Conservation (phyloP, 2,113 vertebrate genomes). For the Saguinus imperator region DNA sequence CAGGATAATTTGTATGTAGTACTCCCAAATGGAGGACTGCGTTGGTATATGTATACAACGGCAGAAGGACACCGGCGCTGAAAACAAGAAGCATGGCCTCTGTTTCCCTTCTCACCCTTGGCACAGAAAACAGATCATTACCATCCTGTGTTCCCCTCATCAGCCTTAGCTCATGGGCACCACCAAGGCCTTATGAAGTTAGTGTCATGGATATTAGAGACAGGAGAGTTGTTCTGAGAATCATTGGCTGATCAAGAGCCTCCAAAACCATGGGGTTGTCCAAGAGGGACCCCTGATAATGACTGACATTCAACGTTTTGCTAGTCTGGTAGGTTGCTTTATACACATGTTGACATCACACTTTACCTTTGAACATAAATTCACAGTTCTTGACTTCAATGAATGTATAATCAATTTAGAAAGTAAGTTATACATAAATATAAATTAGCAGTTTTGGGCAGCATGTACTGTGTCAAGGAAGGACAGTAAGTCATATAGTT, state of each 20-base stretch:
- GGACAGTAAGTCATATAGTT: neutral
- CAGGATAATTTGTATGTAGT: neutral
- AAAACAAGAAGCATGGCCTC: neutral
- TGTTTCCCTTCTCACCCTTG: neutral
- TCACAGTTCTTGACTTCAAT: neutral
- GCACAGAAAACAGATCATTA: neutral
- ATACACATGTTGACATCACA: neutral
- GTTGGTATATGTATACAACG: neutral
- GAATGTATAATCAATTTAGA: neutral
- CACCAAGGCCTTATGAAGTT: neutral
- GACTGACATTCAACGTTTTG: neutral
- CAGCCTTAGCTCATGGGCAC: neutral
- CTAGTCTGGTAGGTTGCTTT: neutral
- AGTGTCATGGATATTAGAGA: neutral
- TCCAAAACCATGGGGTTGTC: neutral
- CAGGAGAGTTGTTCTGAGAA: neutral
- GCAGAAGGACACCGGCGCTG: neutral
- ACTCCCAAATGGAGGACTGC: neutral
- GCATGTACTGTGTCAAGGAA: neutral
- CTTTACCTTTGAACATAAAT: neutral
- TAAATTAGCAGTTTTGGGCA: neutral
- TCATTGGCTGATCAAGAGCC: neutral
- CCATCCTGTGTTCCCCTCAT: no score
- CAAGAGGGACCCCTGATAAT: neutral
- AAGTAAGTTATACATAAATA: neutral